Conservation (phyloP, 2,113 vertebrate species). For the Brachypteracias leptosomus region DNA sequence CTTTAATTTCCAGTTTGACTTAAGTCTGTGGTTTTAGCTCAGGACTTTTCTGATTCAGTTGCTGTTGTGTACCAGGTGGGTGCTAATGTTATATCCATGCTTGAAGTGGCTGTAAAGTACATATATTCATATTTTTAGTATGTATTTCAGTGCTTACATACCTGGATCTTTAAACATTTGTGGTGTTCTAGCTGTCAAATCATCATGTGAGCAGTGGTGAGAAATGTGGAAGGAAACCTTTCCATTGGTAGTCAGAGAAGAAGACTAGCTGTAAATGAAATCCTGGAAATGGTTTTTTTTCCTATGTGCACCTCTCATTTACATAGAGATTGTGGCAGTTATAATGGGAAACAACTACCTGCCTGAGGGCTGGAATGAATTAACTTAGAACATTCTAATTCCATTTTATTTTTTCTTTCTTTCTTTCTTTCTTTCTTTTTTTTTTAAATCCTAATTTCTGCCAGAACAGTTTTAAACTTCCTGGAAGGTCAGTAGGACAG, state of each 20-base stretch:
- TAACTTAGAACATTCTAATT: background rate
- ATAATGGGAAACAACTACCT: background rate
- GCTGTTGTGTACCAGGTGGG: background rate
- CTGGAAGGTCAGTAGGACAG: background rate
- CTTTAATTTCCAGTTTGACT: background rate
- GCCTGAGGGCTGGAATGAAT: background rate
- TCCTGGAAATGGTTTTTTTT: background rate
- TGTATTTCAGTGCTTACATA: background rate
- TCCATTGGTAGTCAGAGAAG: background rate
- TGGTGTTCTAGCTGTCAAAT: background rate
- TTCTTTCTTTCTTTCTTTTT: no score
- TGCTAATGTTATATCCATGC: no score
- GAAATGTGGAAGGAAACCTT: background rate
- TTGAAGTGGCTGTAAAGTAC: background rate
- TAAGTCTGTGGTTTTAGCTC: background rate
- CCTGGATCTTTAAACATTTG: background rate
- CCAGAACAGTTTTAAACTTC: background rate
- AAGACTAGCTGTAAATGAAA: background rate
- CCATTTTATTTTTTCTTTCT: accelerated
- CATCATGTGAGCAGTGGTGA: background rate
- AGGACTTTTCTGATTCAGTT: background rate
- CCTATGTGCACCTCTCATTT: background rate
- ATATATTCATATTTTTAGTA: background rate
- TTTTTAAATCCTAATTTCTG: background rate
- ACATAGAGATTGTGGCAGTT: background rate